Conservation (phyloP, 1,140 invertebrate genomes). For the Doryteuthis pealeii region DNA sequence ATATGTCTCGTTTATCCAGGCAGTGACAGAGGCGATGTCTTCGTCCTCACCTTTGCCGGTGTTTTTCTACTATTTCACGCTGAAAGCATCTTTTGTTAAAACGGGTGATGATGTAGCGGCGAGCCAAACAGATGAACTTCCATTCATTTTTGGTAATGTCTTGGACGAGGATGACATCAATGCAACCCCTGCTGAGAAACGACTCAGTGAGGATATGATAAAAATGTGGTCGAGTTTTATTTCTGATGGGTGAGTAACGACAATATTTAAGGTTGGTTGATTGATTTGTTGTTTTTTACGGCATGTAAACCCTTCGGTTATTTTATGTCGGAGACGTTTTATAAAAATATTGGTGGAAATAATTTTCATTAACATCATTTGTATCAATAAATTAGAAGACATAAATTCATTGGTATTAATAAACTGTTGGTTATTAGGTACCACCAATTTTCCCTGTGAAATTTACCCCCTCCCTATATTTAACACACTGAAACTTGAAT, state of each 20-base stretch:
- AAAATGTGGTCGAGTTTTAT: not conserved
- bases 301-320: no score
- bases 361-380: no score
- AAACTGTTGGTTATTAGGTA: no score
- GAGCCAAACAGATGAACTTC: not conserved
- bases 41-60: not conserved
- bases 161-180: not conserved
- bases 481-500: no score
- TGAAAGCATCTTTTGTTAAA: not conserved
- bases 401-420: no score
- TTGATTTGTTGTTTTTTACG: no score
- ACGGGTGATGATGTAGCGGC: not conserved
- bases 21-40: not conserved
- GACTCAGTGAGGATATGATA: not conserved
- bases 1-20: not conserved
- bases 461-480: no score
- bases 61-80: constrained; percentile 1
- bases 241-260: not conserved
- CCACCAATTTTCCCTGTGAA: no score
- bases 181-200: not conserved
- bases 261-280: no score
- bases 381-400: no score
- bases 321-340: no score
- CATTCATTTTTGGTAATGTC: not conserved
- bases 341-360: no score